Conservation (phyloP, 1,140 invertebrate genomes). For the Dreissena rostriformis region DNA sequence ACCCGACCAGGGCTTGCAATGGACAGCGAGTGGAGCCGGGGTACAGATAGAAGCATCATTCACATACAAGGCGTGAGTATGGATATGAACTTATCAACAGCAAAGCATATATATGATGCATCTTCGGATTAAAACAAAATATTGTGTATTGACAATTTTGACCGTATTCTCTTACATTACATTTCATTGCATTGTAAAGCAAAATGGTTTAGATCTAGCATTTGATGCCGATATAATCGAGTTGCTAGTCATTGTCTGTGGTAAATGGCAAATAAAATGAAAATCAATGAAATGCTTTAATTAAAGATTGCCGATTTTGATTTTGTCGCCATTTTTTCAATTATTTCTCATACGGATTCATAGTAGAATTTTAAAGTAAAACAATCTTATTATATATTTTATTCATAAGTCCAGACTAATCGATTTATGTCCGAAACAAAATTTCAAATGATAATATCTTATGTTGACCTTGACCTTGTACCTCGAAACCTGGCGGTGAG, state of each 20-base stretch:
- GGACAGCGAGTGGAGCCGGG: slow-evolving; percentile 12
- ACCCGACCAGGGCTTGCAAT: slow-evolving; percentile 33
- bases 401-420: too few relatives aligned
- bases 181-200: neutral
- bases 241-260: neutral
- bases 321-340: too few relatives aligned
- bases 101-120: neutral
- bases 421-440: too few relatives aligned
- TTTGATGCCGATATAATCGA: neutral
- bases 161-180: neutral
- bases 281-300: too few relatives aligned
- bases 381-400: too few relatives aligned
- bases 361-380: too few relatives aligned
- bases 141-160: neutral
- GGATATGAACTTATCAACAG: neutral
- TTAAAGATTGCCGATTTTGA: too few relatives aligned
- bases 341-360: too few relatives aligned
- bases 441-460: too few relatives aligned
- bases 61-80: slow-evolving; percentile 33
- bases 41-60: slow-evolving; percentile 33
- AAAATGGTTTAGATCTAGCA: slow-evolving; percentile 4
- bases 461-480: too few relatives aligned
- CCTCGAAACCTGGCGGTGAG: too few relatives aligned
- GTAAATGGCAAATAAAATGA: neutral
- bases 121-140: neutral